phyloP scores from a whole-genome alignment of 2,113 vertebrate species.

The Triplophysa dalaica region DNA sequence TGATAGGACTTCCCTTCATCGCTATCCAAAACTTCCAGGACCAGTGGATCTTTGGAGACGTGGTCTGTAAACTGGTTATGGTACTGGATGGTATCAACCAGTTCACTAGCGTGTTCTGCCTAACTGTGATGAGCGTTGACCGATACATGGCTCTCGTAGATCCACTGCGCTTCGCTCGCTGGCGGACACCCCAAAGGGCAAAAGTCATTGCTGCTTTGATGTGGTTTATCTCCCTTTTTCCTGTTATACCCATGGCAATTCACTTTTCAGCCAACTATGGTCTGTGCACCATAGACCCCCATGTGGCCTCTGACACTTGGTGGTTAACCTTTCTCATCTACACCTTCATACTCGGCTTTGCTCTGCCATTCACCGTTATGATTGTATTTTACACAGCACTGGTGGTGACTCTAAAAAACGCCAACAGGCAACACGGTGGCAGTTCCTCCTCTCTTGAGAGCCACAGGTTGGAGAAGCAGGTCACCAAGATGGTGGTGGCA shows the following conservation, averaged over 20 bases:
- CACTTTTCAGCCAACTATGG: slow-evolving; percentile 64
- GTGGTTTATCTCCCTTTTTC: slow-evolving; percentile 73
- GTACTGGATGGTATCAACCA: slow-evolving; percentile 79
- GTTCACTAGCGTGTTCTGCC: slow-evolving; percentile 79
- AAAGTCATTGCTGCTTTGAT: slow-evolving; percentile 66
- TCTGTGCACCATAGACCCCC: slow-evolving; percentile 63
- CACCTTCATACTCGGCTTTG: slow-evolving; percentile 76
- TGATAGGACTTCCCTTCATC: slow-evolving; percentile 76
- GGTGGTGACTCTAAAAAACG: slow-evolving; percentile 62
- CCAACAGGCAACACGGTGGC: slow-evolving; percentile 13
- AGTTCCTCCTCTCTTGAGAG: slow-evolving; percentile 38
- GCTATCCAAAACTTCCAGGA: slow-evolving; percentile 72
- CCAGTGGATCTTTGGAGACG: slow-evolving; percentile 71
- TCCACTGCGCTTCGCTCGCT: slow-evolving; percentile 65
- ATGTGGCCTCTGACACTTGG: slow-evolving; percentile 54
- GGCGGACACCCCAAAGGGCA: slow-evolving; percentile 66
- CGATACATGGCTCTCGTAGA: slow-evolving; percentile 73
- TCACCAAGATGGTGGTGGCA: slow-evolving; percentile 74
- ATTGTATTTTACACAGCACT: slow-evolving; percentile 63
- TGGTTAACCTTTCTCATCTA: slow-evolving; percentile 71
- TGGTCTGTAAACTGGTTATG: slow-evolving; percentile 73
- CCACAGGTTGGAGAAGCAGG: slow-evolving; percentile 65
- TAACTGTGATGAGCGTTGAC: slow-evolving; percentile 76
- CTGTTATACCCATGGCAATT: slow-evolving; percentile 75
- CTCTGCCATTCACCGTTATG: slow-evolving; percentile 71